Conservation (phyloP, 2,888 invertebrate genomes). For the Amphiduros pacificus region DNA sequence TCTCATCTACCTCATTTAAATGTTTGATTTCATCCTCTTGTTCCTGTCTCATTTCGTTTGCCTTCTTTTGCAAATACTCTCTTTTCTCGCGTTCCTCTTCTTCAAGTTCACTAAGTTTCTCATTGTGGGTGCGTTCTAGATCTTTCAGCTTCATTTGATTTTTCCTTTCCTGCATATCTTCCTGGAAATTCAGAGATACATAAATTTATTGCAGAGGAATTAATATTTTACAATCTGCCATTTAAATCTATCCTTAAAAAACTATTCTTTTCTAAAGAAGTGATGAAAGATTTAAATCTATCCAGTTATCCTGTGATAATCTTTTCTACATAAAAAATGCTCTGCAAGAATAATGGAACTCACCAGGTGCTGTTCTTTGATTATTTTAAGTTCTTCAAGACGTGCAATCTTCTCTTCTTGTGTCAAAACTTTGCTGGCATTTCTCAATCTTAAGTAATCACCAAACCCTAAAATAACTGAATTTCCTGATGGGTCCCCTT, state of each 20-base stretch:
- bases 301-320: no score
- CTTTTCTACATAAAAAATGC: no score
- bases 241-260: no score
- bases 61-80: constrained; percentile 54
- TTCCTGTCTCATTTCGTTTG: constrained; percentile 57
- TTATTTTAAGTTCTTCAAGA: constrained; percentile 35
- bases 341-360: no score
- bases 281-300: no score
- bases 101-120: constrained; percentile 56
- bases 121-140: constrained; percentile 51
- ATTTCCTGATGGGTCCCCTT: constrained; percentile 54
- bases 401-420: constrained; percentile 45
- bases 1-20: constrained; percentile 56
- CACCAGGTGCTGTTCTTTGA: constrained; percentile 25
- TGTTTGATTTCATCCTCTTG: constrained; percentile 61
- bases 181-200: no score
- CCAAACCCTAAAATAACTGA: constrained; percentile 45
- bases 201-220: no score
- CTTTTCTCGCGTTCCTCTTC: constrained; percentile 57
- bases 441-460: constrained; percentile 50
- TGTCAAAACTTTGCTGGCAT: constrained; percentile 42
- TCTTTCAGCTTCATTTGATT: constrained; percentile 54
- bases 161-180: constrained; percentile 49
- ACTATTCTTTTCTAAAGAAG: no score
- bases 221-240: no score